Conservation (phyloP, 2,797 vertebrate genomes). For the Valencia hispanica region DNA sequence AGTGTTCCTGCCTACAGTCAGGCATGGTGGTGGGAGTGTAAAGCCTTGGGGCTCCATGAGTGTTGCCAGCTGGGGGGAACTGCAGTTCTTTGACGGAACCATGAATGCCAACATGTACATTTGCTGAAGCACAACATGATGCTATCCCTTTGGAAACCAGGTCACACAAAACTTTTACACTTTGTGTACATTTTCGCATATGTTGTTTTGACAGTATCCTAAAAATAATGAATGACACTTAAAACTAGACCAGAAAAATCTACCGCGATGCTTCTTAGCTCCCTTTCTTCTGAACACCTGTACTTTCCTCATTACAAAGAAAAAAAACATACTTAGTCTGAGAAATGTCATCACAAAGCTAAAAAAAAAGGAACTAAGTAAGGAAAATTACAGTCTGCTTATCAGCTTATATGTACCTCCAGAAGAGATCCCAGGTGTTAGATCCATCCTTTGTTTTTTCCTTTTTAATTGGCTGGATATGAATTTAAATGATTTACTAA, state of each 20-base stretch:
- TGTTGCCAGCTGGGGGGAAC: too few relatives aligned
- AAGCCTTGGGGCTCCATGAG: too few relatives aligned
- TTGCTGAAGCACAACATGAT: too few relatives aligned
- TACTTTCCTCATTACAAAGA: not conserved
- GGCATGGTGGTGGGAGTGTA: too few relatives aligned
- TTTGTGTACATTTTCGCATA: too few relatives aligned
- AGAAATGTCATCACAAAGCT: not conserved
- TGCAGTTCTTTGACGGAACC: too few relatives aligned
- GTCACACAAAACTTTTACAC: too few relatives aligned
- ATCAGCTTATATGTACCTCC: not conserved
- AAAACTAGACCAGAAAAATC: too few relatives aligned
- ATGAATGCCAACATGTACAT: too few relatives aligned
- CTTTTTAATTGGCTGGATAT: not conserved
- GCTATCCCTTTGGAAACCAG: too few relatives aligned
- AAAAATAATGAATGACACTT: not conserved
- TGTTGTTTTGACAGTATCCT: not conserved
- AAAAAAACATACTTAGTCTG: not conserved
- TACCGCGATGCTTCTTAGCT: too few relatives aligned
- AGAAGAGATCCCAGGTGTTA: not conserved
- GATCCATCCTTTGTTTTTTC: not conserved
- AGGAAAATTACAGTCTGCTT: not conserved
- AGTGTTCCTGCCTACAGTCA: too few relatives aligned
- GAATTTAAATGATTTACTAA: not conserved
- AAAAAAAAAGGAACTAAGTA: not conserved
- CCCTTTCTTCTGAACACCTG: not conserved